Percentiles rank a stretch among this genome's conserved stretches.
Conservation (phyloP, 1,140 invertebrate genomes). For the Lordiphosa collinella region DNA sequence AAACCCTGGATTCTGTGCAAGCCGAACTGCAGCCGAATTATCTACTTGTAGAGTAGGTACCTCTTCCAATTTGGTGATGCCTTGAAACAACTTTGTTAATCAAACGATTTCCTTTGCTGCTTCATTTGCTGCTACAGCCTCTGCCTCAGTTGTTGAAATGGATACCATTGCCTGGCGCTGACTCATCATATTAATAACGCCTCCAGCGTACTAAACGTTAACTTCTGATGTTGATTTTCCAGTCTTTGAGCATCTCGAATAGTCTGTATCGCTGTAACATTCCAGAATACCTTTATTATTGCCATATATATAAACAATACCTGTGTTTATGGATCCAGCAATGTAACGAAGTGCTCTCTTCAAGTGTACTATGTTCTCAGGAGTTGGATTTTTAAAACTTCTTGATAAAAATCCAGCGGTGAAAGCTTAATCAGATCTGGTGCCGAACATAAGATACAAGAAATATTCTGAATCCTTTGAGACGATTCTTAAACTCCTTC, state of each 20-base stretch:
- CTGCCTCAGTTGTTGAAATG: constrained; percentile 79
- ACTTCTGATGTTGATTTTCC: constrained; percentile 63
- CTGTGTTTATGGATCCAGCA: constrained; percentile 52
- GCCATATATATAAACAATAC: constrained; percentile 49
- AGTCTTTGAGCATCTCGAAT: constrained; percentile 58
- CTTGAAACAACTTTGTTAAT: constrained; percentile 42
- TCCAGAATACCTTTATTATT: constrained; percentile 19
- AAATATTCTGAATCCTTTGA: no score
- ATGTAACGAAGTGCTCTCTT: constrained; percentile 67
- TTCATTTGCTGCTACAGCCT: constrained; percentile 79
- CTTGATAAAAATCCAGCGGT: constrained; percentile 59
- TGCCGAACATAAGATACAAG: constrained; percentile 66
- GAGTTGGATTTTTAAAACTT: constrained; percentile 69
- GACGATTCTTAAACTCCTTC: no score
- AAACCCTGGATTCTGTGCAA: no score
- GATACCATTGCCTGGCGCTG: constrained; percentile 67
- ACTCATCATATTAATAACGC: constrained; percentile 64
- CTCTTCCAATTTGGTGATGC: no score
- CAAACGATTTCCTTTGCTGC: constrained; percentile 77
- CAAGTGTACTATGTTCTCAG: constrained; percentile 55
- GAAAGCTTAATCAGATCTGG: constrained; percentile 78
- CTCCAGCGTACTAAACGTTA: constrained; percentile 58
- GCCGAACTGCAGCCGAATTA: no score
- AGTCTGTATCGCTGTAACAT: constrained; percentile 74
- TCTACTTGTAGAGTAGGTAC: no score